Evolutionary conservation across 1,140 invertebrate species (phyloP).

Genomic region (Drosophila cardini): DNA sequence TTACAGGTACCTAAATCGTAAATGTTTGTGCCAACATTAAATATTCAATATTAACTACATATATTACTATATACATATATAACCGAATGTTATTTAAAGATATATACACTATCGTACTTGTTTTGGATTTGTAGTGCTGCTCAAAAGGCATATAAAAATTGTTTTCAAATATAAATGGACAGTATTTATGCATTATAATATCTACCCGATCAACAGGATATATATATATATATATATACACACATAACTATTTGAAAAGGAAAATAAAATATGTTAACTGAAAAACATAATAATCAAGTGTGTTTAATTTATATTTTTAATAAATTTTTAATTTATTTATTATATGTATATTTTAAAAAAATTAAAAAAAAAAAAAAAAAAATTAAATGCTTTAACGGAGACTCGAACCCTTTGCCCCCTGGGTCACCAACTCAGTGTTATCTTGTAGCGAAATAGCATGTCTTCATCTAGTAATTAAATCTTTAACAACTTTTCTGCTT

Average conservation of each 20-base stretch:
- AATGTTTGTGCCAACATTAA: slow-evolving; percentile 33
- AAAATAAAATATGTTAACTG: slow-evolving; percentile 38
- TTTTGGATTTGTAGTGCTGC: not conserved
- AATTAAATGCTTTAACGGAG: too few relatives aligned
- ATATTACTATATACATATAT: not conserved
- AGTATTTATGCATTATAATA: slow-evolving; percentile 21
- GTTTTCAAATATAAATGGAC: not conserved
- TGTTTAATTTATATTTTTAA: too few relatives aligned
- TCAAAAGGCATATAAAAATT: slow-evolving; percentile 3
- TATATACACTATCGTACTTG: slow-evolving; percentile 19
- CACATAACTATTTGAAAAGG: slow-evolving; percentile 4
- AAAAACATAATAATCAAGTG: not conserved
- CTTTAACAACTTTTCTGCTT: too few relatives aligned
- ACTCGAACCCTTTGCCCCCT: too few relatives aligned
- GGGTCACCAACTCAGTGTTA: too few relatives aligned
- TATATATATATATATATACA: slow-evolving; percentile 20
- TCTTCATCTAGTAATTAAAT: too few relatives aligned
- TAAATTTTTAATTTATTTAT: not conserved
- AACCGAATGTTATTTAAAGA: not conserved
- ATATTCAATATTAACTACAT: not conserved
- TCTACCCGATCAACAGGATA: slow-evolving; percentile 16
- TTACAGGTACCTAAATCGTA: slow-evolving; percentile 44
- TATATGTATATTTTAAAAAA: too few relatives aligned
- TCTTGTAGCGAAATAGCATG: too few relatives aligned
- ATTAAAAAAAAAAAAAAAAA: too few relatives aligned